Conservation (phyloP, 2,113 vertebrate genomes). For the Taurulus bubalis region DNA sequence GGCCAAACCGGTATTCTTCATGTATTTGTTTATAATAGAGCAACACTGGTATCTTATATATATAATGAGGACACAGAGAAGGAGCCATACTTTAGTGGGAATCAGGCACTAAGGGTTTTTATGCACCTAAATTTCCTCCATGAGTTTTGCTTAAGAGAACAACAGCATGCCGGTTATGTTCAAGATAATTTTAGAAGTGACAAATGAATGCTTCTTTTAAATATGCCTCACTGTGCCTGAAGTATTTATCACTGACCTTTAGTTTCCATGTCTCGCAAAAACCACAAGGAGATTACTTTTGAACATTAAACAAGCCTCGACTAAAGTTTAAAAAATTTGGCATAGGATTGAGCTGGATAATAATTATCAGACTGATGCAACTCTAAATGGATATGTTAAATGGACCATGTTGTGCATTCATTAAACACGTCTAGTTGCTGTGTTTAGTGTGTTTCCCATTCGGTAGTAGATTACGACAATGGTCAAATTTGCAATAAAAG, state of each 20-base stretch:
- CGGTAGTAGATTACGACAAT: background rate
- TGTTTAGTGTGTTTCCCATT: background rate
- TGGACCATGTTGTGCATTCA: background rate
- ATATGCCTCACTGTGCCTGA: background rate
- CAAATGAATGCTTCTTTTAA: background rate
- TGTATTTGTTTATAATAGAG: no score
- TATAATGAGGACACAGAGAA: background rate
- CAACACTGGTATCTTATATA: background rate
- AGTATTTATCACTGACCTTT: conserved; percentile 3
- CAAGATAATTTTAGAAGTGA: background rate
- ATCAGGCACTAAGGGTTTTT: background rate
- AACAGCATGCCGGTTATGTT: background rate
- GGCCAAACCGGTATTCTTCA: no score
- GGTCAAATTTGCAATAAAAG: background rate
- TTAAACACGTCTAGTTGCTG: background rate
- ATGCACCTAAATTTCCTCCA: background rate
- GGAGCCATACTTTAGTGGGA: background rate
- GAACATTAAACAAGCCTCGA: background rate
- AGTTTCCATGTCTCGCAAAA: background rate
- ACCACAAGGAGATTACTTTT: background rate
- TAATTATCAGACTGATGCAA: background rate
- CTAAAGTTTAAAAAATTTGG: background rate
- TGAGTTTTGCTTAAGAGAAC: background rate
- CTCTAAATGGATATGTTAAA: background rate
- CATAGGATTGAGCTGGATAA: background rate